Conservation (phyloP, 2,888 invertebrate genomes). For the Alviniconcha strummeri region DNA sequence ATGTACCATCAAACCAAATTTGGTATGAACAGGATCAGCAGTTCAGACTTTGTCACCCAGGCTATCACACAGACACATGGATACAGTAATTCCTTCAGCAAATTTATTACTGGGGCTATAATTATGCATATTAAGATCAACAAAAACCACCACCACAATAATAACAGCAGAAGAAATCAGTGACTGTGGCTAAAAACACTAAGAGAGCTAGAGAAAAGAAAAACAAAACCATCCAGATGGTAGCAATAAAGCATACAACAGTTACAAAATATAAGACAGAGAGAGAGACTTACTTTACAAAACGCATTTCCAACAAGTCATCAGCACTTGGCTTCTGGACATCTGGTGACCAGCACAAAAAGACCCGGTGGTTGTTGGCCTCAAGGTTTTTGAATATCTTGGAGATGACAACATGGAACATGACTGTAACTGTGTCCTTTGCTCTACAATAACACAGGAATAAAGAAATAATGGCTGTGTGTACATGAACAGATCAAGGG, state of each 20-base stretch:
- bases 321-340: background rate
- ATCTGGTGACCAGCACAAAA: background rate
- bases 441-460: background rate
- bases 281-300: background rate
- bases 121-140: no score
- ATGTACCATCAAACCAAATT: no score
- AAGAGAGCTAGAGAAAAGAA: no score
- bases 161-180: no score
- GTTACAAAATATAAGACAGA: background rate
- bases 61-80: no score
- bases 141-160: no score
- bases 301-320: background rate
- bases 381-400: background rate
- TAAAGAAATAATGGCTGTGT: background rate
- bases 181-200: no score
- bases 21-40: no score
- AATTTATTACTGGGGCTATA: no score
- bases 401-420: constrained; percentile 2
- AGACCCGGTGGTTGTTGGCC: background rate
- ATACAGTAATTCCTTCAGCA: no score
- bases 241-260: background rate
- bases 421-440: background rate
- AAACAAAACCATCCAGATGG: no score
- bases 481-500: background rate
- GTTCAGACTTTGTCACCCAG: no score